Percentiles rank a stretch among this genome's conserved stretches.
phyloP scores from a whole-genome alignment of 2,888 invertebrate genomes.

The Napeogenes sylphis region DNA sequence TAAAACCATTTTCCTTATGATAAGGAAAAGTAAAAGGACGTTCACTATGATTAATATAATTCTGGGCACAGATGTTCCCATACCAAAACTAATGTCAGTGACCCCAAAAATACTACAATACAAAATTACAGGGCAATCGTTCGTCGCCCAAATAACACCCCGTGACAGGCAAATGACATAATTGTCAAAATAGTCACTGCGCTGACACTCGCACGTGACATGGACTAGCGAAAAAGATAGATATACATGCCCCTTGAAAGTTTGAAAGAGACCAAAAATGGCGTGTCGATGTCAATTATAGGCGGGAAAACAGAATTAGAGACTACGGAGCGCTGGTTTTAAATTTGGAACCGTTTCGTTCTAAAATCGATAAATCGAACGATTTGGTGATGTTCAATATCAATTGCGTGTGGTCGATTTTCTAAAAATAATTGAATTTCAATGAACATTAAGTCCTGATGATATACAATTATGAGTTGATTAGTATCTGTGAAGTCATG shows the following conservation, averaged over 20 bases:
- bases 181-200: conserved; percentile 76
- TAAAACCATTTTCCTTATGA: no score
- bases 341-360: conserved; percentile 76
- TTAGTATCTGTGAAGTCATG: conserved; percentile 51
- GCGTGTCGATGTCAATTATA: conserved; percentile 75
- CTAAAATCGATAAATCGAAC: conserved; percentile 75
- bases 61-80: conserved; percentile 64
- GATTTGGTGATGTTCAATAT: conserved; percentile 56
- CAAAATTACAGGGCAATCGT: conserved; percentile 74
- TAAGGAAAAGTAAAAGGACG: no score
- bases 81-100: conserved; percentile 63
- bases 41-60: neutral
- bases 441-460: conserved; percentile 64
- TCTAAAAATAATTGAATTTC: conserved; percentile 69
- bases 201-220: conserved; percentile 75
- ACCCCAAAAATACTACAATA: conserved; percentile 67
- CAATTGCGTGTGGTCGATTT: conserved; percentile 75
- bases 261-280: conserved; percentile 48
- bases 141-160: conserved; percentile 75
- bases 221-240: conserved; percentile 49
- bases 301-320: conserved; percentile 76
- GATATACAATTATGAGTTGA: conserved; percentile 63
- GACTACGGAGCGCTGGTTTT: conserved; percentile 66
- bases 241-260: conserved; percentile 31
- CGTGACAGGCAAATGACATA: conserved; percentile 76